phyloP scores from a whole-genome alignment of 2,888 invertebrate genomes.

The Epirrhoe alternata region DNA sequence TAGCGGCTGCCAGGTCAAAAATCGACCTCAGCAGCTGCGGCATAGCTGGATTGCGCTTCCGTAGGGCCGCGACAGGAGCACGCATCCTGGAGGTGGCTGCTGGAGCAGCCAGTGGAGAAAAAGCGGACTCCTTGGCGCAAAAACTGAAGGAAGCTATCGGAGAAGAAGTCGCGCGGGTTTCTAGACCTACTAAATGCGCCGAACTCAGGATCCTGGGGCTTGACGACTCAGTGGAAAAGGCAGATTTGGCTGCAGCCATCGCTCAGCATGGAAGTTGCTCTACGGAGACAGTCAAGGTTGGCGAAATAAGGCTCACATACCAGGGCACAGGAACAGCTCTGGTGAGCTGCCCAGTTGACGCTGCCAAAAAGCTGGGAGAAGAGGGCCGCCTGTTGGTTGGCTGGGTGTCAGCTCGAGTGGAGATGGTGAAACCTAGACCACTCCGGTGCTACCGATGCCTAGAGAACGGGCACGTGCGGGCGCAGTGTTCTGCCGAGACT shows the following conservation, averaged over 20 bases:
- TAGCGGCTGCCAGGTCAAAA: not conserved
- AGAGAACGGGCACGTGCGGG: slow-evolving; percentile 31
- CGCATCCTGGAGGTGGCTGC: no score
- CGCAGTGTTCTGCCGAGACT: slow-evolving; percentile 5
- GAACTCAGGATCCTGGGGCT: slow-evolving; percentile 35
- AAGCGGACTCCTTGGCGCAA: not conserved
- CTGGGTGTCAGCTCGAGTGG: slow-evolving; percentile 31
- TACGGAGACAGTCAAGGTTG: slow-evolving; percentile 1
- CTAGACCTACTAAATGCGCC: slow-evolving; percentile 30
- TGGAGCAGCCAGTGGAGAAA: not conserved
- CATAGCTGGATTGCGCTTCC: not conserved
- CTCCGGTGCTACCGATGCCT: slow-evolving; percentile 39
- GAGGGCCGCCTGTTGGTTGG: slow-evolving; percentile 31
- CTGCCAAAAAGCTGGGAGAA: slow-evolving; percentile 4
- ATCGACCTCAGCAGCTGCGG: not conserved
- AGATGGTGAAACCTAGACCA: slow-evolving; percentile 1
- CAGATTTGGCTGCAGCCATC: slow-evolving; percentile 23
- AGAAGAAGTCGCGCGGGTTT: slow-evolving; percentile 4
- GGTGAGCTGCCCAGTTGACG: slow-evolving; percentile 23
- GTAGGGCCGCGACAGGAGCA: not conserved
- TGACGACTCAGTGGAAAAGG: slow-evolving; percentile 34
- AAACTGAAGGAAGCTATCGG: not conserved
- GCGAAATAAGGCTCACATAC: slow-evolving; percentile 2
- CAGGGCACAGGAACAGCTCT: no score
- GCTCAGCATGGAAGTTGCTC: slow-evolving; percentile 23